These are phyloP conservation scores for Heliconius hermathena DNA, from an alignment of 1,140 invertebrate species.

Conservation along the genomic window DNA sequence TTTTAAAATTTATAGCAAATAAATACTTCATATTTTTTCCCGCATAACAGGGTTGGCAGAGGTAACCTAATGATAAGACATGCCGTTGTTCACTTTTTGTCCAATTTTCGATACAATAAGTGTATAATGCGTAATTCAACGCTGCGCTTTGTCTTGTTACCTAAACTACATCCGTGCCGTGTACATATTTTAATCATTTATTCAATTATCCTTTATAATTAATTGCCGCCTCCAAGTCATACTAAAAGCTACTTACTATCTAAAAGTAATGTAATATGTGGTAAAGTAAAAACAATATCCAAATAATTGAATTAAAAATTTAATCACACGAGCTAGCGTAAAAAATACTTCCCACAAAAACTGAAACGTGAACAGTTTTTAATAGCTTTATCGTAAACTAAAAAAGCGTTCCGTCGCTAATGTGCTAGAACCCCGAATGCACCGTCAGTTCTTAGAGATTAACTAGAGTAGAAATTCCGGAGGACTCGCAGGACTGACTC, in stretches of 20 bases:
- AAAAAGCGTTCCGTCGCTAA: conserved; percentile 38
- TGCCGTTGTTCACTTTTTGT: no score
- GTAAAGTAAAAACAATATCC: background rate
- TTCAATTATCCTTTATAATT: background rate
- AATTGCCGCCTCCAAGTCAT: background rate
- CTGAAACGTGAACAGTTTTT: conserved; percentile 20
- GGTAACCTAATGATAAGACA: no score
- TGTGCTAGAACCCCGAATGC: conserved; percentile 37
- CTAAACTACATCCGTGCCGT: no score
- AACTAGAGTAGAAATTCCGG: conserved; percentile 43
- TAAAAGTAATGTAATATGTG: no score
- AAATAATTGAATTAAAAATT: background rate
- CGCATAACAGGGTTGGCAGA: no score
- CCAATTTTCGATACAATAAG: no score
- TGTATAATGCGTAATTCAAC: no score
- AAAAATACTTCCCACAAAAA: conserved; percentile 9
- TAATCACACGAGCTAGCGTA: background rate
- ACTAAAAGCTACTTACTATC: background rate
- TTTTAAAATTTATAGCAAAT: background rate
- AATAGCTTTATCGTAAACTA: conserved; percentile 33
- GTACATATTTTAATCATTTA: no score
- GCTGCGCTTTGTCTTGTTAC: no score
- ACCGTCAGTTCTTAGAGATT: conserved; percentile 41
- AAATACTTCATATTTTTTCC: background rate
- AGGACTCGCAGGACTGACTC: conserved; percentile 31